These are phyloP conservation scores for Molorchus minor DNA, from an alignment of 2,888 invertebrate species.

Conservation along the genomic window DNA sequence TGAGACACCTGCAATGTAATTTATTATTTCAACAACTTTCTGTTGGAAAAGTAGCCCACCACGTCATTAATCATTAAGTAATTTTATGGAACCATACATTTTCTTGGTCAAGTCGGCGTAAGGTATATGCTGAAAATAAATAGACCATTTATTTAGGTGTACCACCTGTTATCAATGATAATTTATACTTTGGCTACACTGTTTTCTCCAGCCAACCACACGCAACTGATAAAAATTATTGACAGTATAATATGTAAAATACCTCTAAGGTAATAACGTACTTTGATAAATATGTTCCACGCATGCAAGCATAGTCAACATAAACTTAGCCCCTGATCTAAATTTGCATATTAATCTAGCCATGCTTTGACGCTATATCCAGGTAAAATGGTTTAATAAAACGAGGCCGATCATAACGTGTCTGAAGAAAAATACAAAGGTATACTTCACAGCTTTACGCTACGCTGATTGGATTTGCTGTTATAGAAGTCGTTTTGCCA, in stretches of 20 bases:
- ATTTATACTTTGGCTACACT: background rate
- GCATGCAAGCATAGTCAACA: slow-evolving; percentile 18
- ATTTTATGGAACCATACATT: background rate
- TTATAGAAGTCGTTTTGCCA: no score
- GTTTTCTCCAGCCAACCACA: background rate
- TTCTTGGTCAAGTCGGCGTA: background rate
- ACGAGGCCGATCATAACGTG: background rate
- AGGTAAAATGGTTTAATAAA: slow-evolving; percentile 5
- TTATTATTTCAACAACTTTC: slow-evolving; percentile 8
- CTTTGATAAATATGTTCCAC: slow-evolving; percentile 3
- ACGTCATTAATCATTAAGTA: slow-evolving; percentile 10
- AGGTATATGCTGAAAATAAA: background rate
- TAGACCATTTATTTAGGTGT: background rate
- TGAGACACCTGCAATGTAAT: background rate
- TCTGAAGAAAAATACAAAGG: no score
- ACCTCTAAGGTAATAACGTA: slow-evolving; percentile 1
- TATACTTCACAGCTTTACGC: no score
- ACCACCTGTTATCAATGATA: slow-evolving; percentile 7
- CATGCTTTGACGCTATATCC: slow-evolving; percentile 3
- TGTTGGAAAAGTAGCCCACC: background rate
- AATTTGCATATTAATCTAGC: slow-evolving; percentile 21
- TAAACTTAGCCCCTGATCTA: slow-evolving; percentile 16
- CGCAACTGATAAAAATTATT: slow-evolving; percentile 5
- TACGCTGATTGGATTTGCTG: no score
- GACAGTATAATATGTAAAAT: slow-evolving; percentile 18